Conservation (phyloP, 2,888 invertebrate genomes). For the Cremastinae sp. region DNA sequence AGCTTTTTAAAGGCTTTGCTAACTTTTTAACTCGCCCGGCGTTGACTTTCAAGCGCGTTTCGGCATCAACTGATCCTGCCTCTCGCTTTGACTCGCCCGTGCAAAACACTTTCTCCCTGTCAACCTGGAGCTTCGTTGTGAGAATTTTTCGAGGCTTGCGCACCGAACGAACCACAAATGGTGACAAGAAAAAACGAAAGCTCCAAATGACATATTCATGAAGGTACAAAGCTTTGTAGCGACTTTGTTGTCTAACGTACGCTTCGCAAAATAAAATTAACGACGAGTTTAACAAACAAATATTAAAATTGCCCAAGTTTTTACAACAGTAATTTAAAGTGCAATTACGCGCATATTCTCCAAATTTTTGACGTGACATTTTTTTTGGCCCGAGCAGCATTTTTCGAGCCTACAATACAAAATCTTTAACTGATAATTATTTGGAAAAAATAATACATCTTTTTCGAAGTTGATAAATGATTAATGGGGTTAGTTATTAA, state of each 20-base stretch:
- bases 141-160: conserved; percentile 18
- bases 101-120: conserved; percentile 20
- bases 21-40: conserved; percentile 39
- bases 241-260: conserved; percentile 25
- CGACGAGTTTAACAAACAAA: background rate
- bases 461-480: no score
- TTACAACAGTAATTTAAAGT: no score
- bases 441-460: no score
- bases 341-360: no score
- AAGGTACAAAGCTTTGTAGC: conserved; percentile 29
- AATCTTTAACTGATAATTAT: no score
- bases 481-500: no score
- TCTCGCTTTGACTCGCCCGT: conserved; percentile 17
- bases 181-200: conserved; percentile 30
- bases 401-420: no score
- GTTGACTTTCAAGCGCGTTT: conserved; percentile 34
- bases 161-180: background rate
- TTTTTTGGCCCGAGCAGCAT: no score
- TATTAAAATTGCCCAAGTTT: no score
- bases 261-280: conserved; percentile 9
- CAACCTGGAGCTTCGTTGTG: conserved; percentile 2
- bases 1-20: conserved; percentile 52
- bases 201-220: conserved; percentile 42
- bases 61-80: conserved; percentile 14
- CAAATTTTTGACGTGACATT: no score